Conservation (phyloP, 2,113 vertebrate species). For the Orientallactaga bullata region DNA sequence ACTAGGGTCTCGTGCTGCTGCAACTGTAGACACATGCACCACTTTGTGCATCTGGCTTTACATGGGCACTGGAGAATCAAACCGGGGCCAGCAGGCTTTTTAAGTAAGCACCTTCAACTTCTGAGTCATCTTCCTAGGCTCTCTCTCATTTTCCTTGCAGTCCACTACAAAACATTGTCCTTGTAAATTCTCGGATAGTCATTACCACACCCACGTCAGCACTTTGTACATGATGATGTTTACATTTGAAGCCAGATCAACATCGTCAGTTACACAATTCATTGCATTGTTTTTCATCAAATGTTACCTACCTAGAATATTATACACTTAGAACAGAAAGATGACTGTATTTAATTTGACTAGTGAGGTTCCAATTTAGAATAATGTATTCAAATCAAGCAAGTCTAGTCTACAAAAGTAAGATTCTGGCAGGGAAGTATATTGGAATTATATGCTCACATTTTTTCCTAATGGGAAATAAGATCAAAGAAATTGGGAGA, state of each 20-base stretch:
- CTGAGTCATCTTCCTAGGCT: neutral
- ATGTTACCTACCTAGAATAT: slow-evolving; percentile 31
- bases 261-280: neutral
- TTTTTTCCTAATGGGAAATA: slow-evolving; percentile 34
- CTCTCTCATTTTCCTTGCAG: slow-evolving; percentile 11
- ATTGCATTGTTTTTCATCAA: neutral
- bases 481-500: slow-evolving; percentile 44
- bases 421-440: slow-evolving; percentile 48
- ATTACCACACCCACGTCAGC: neutral
- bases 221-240: slow-evolving; percentile 34
- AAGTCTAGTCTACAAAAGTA: slow-evolving; percentile 35
- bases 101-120: no score
- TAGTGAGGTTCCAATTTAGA: slow-evolving; percentile 33
- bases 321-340: slow-evolving; percentile 20
- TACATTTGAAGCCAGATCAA: slow-evolving; percentile 6
- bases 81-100: no score
- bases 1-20: no score
- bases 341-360: slow-evolving; percentile 26
- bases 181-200: neutral
- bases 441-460: neutral
- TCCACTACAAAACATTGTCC: neutral
- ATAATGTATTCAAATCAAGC: slow-evolving; percentile 43
- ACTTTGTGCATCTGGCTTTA: no score
- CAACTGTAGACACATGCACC: no score
- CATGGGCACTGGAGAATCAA: no score